A percentile compares a stretch with the other conserved stretches of the same genome.
Conservation (phyloP, 35 echinoderm and acorn worm genomes). For the Heliocidaris tuberculata region DNA sequence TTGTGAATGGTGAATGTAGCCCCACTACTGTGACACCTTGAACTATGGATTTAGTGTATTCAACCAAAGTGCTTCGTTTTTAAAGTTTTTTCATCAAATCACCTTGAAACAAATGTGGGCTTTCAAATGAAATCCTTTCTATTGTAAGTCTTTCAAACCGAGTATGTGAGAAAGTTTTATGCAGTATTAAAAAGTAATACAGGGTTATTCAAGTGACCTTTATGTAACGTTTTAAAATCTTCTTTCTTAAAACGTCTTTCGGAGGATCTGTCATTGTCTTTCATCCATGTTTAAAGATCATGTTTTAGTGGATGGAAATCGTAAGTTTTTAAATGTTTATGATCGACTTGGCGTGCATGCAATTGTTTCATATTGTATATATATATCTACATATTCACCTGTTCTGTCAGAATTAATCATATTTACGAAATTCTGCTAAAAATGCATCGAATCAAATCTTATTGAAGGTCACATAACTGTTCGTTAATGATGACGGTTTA, state of each 20-base stretch:
- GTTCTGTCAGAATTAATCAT: no score
- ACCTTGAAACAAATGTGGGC: background rate
- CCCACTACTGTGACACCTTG: background rate
- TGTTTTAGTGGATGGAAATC: no score
- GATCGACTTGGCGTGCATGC: no score
- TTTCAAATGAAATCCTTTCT: background rate
- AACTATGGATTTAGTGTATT: background rate
- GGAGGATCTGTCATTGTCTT: background rate
- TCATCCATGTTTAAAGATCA: background rate
- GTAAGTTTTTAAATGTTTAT: no score
- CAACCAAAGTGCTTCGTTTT: background rate
- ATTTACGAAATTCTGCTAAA: no score
- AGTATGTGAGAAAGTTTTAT: background rate
- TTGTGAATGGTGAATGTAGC: background rate
- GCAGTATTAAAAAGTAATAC: background rate
- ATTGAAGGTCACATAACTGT: no score
- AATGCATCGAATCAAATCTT: no score
- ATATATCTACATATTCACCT: no score
- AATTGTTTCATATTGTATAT: no score
- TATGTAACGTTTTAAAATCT: background rate
- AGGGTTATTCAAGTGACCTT: background rate
- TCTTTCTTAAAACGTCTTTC: background rate
- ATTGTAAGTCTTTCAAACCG: background rate
- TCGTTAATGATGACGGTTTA: no score
- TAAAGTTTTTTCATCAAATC: background rate